Evolutionary conservation across 2,113 vertebrate genomes (phyloP).

Genomic region (Lepus timidus): DNA sequence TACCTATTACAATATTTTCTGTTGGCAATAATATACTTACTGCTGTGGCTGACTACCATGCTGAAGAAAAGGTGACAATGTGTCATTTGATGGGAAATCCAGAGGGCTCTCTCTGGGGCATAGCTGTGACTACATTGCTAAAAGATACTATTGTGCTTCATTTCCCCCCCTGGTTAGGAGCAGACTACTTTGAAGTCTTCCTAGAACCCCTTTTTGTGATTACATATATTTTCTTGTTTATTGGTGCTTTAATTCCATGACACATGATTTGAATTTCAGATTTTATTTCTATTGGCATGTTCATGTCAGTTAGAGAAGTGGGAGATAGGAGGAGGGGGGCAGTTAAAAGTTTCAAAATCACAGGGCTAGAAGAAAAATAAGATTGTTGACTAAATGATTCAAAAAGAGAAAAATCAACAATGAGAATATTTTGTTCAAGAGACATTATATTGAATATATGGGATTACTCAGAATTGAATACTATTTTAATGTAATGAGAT

Average conservation of each 20-base stretch:
- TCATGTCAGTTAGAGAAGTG: not conserved
- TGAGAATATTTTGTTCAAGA: conserved; percentile 6
- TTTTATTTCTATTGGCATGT: conserved; percentile 50
- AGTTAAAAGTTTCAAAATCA: conserved; percentile 13
- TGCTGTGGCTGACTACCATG: conserved; percentile 51
- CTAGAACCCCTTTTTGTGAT: conserved; percentile 62
- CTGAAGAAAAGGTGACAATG: not conserved
- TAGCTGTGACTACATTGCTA: conserved; percentile 65
- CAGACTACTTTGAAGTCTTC: conserved; percentile 25
- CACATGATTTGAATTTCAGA: conserved; percentile 28
- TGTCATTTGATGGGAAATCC: conserved; percentile 56
- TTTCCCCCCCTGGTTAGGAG: conserved; percentile 21
- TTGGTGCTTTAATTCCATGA: conserved; percentile 39
- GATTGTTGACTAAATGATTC: not conserved
- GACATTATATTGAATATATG: not conserved
- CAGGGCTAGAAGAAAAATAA: not conserved
- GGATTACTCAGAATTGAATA: not conserved
- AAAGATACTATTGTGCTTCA: conserved; percentile 54
- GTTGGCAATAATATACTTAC: conserved; percentile 48
- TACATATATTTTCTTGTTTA: conserved; percentile 66
- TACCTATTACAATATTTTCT: conserved; percentile 50
- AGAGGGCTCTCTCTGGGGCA: not conserved
- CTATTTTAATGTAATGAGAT: not conserved
- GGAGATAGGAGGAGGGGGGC: not conserved
- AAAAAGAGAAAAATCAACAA: not conserved